phyloP scores from a whole-genome alignment of 1,140 invertebrate genomes.

The Drosophila prosaltans region DNA sequence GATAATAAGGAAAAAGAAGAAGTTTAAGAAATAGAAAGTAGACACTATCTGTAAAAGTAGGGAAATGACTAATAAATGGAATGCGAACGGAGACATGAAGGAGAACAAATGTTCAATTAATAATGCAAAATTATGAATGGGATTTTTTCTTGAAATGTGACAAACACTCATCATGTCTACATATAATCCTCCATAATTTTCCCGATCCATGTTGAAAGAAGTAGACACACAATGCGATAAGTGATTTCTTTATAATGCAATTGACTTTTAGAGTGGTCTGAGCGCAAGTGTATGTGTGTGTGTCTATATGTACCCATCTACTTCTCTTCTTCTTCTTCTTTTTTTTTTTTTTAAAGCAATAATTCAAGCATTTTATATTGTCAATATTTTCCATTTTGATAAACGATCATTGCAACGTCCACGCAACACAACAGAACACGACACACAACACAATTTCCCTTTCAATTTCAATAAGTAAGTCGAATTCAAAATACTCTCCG shows the following conservation, averaged over 20 bases:
- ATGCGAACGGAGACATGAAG: too few species aligned
- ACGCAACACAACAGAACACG: slow-evolving; percentile 16
- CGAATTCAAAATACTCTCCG: not conserved
- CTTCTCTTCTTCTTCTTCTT: too few species aligned
- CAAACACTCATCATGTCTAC: too few species aligned
- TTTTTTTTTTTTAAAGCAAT: slow-evolving; percentile 4
- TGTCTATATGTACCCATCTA: slow-evolving; percentile 1
- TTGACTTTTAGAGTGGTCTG: slow-evolving; percentile 5
- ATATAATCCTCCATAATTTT: too few species aligned
- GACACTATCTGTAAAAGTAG: too few species aligned
- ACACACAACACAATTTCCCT: slow-evolving; percentile 21
- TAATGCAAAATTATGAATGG: not conserved
- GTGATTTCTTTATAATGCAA: slow-evolving; percentile 15
- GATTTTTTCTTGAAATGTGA: not conserved
- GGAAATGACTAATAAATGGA: too few species aligned
- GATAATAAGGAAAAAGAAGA: too few species aligned
- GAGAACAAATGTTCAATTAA: too few species aligned
- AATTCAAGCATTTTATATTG: slow-evolving; percentile 34
- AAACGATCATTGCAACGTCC: slow-evolving; percentile 25
- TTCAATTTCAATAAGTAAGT: slow-evolving; percentile 18
- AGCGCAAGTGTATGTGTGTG: too few species aligned
- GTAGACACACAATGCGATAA: slow-evolving; percentile 17
- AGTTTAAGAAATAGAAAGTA: not conserved
- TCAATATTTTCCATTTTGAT: slow-evolving; percentile 44
- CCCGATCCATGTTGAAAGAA: not conserved